A percentile compares a stretch with the other conserved stretches of the same genome.
These are phyloP conservation scores for Pterois miles DNA, from an alignment of 2,797 vertebrate genomes.

Conservation along the genomic window DNA sequence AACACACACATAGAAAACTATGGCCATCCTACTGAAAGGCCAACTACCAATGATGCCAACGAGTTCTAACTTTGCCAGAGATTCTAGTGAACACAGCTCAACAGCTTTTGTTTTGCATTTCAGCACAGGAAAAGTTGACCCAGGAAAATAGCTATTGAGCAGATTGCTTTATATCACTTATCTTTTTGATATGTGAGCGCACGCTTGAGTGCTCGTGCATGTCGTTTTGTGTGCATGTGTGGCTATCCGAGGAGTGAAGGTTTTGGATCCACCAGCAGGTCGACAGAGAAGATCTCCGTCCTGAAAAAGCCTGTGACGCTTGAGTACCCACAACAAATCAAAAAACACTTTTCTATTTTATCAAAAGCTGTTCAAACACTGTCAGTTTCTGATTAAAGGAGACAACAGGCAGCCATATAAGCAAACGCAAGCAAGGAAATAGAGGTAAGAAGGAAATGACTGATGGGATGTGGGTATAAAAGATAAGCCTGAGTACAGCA, in stretches of 20 bases:
- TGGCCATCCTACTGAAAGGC: constrained; percentile 24
- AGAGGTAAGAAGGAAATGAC: constrained; percentile 29
- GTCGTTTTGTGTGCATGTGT: constrained; percentile 1
- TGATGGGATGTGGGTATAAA: constrained; percentile 37
- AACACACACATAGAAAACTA: constrained; percentile 28
- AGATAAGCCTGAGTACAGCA: constrained; percentile 29
- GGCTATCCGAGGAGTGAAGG: background rate
- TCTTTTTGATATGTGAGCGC: constrained; percentile 12
- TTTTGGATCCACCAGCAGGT: constrained; percentile 19
- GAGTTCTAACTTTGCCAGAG: constrained; percentile 36
- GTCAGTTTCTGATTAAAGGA: constrained; percentile 53
- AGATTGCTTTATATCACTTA: constrained; percentile 24
- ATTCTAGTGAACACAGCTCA: constrained; percentile 15
- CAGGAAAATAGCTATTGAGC: constrained; percentile 26
- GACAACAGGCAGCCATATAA: constrained; percentile 43
- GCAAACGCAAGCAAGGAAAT: constrained; percentile 42
- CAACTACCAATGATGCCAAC: constrained; percentile 27
- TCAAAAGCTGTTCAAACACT: constrained; percentile 63
- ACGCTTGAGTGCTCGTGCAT: background rate
- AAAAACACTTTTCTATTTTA: constrained; percentile 40
- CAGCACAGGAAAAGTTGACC: constrained; percentile 33
- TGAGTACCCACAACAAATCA: constrained; percentile 35
- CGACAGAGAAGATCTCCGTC: constrained; percentile 3
- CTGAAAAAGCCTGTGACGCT: constrained; percentile 25
- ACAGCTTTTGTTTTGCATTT: constrained; percentile 49